phyloP scores from a whole-genome alignment of 1,140 invertebrate species.

The Lepidurus couesii region DNA sequence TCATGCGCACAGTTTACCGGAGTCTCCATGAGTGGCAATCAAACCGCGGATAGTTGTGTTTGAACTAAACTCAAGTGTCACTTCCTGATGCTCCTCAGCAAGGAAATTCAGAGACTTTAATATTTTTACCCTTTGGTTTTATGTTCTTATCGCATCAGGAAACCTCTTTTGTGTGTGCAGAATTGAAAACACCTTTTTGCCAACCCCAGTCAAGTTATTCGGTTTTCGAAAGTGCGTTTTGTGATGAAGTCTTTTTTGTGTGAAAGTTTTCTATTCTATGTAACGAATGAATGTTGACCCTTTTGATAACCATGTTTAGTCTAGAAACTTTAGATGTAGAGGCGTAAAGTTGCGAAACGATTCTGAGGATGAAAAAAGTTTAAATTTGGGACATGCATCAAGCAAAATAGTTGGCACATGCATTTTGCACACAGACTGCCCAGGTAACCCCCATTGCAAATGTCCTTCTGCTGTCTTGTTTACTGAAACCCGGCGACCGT shows the following conservation, averaged over 20 bases:
- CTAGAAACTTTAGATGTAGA: not conserved
- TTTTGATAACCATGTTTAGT: not conserved
- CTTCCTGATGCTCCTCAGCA: too few relatives aligned
- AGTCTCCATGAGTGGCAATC: slow-evolving; percentile 10
- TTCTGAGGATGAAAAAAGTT: not conserved
- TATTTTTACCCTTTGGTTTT: too few relatives aligned
- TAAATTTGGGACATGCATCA: not conserved
- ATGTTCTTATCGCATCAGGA: too few relatives aligned
- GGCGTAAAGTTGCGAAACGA: not conserved
- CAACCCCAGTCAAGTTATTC: not conserved
- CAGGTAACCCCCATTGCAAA: not conserved
- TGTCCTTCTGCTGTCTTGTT: not conserved
- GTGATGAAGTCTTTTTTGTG: not conserved
- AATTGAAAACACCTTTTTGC: not conserved
- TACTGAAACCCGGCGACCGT: not conserved
- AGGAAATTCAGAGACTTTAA: too few relatives aligned
- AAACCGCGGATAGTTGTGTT: not conserved
- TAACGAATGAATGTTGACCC: not conserved
- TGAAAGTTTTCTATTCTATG: not conserved
- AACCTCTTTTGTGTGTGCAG: too few relatives aligned
- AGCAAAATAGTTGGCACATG: not conserved
- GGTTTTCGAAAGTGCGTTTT: not conserved
- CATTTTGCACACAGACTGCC: not conserved
- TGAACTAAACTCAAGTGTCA: not conserved
- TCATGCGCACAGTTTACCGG: slow-evolving; percentile 10